phyloP scores from a whole-genome alignment of 2,797 vertebrate genomes.

The Anomalospiza imberbis region DNA sequence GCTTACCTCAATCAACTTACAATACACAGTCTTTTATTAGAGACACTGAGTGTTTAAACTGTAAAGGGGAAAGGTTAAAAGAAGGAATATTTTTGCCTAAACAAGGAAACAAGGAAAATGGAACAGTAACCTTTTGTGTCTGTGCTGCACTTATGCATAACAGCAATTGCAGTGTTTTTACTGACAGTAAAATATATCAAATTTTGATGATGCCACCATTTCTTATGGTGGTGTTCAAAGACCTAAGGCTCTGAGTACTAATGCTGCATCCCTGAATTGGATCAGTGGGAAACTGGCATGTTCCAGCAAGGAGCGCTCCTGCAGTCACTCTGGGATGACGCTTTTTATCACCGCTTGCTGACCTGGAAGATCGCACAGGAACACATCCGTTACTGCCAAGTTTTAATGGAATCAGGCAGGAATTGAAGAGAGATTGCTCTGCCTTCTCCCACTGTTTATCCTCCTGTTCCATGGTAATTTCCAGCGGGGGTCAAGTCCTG shows the following conservation, averaged over 20 bases:
- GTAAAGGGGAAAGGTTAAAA: background rate
- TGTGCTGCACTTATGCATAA: accelerated
- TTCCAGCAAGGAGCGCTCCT: background rate
- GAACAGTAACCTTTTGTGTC: background rate
- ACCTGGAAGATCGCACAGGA: background rate
- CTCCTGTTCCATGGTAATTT: background rate
- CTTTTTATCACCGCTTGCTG: background rate
- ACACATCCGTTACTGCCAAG: background rate
- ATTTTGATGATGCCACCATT: background rate
- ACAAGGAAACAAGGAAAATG: background rate
- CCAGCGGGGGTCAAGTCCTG: background rate
- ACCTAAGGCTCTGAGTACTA: background rate
- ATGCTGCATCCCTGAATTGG: background rate
- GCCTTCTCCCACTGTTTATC: background rate
- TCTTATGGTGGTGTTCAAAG: background rate
- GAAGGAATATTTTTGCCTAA: background rate
- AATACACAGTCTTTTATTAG: background rate
- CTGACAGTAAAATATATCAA: background rate
- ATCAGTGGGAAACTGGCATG: background rate
- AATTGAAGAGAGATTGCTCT: background rate
- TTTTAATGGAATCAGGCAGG: background rate
- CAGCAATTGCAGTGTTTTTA: background rate
- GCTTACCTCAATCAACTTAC: background rate
- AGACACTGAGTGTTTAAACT: background rate
- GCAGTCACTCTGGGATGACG: background rate